Base-by-base conservation (phyloP, 2,888 invertebrate species). In the Cerastoderma edule region DNA sequence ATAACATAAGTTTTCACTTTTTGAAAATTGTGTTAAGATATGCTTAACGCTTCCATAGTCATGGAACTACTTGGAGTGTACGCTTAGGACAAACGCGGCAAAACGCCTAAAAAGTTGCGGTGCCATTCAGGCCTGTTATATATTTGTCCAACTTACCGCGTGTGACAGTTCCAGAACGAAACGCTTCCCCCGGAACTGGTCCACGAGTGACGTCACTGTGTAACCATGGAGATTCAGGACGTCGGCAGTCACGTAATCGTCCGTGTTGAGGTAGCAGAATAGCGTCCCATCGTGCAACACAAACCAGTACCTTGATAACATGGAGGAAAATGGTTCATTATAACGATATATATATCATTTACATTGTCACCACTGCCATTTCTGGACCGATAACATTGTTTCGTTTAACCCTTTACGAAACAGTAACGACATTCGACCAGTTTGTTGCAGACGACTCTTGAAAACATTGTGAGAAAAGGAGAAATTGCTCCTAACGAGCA, bases 161-260 rank as follows among this genome's bases (percentile, higher is more conserved):
- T 89, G 87, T 27, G 81, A 75, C 1, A 89, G 78, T 54, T 86
- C 83, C 3, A 88, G 65, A 19, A 88, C 87, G 60, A 87, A 89
- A 67, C 84, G 60, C 64, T 87, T 87, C n/a, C 85, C 87, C 22
- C 83, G 74, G 77, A 88, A 86, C 65, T 84, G 81, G 75, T 88
- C 87, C 13, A 86, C 80, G 44, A 87, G 75, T 19, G 74, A 72
- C 8, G 81, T 78, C 32, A 86, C 85, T 0, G 64, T 70, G 79
- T 87, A 89, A 19, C 85, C 87, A 54, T 80, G 76, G 44, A 89
- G 80, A 60, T 88, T 80, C 19, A 85, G 78, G 35, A 88, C 83
- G 67, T 89, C 88, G 24, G 85, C 85, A 0, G 89, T 87, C 19
- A 87, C 76, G 53, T 76, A 73, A 68, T 89, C 89, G n/a, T 85